Percentiles rank a stretch among this genome's conserved stretches.
Evolutionary conservation across 2,113 vertebrate genomes (phyloP).

Genomic region (Protobothrops mucrosquamatus): DNA sequence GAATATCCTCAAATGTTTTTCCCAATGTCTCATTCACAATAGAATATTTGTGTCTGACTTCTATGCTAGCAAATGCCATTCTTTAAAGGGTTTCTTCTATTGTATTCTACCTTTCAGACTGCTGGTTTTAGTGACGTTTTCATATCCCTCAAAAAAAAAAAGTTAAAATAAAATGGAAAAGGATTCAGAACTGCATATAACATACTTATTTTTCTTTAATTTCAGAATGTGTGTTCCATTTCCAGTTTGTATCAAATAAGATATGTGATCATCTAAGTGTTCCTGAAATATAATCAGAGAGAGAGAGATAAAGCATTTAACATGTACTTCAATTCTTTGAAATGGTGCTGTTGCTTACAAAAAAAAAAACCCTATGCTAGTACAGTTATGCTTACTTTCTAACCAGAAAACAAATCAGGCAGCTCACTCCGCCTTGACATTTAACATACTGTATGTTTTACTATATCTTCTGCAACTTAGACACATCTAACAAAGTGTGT

Average conservation of each 20-base stretch:
- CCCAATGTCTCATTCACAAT: not conserved
- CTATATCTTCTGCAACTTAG: not conserved
- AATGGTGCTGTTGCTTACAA: conserved; percentile 10
- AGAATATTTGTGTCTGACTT: not conserved
- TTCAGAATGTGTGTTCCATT: conserved; percentile 61
- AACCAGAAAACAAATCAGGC: not conserved
- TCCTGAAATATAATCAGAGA: conserved; percentile 55
- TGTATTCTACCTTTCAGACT: not conserved
- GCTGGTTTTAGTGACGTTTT: not conserved
- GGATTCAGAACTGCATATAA: conserved; percentile 5
- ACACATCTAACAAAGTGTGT: not conserved
- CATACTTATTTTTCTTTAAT: conserved; percentile 69
- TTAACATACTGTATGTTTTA: not conserved
- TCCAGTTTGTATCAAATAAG: conserved; percentile 61
- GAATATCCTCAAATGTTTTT: not conserved
- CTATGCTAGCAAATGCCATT: not conserved
- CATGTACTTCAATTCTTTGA: not conserved
- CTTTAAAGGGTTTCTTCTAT: not conserved
- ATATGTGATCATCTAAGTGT: conserved; percentile 49
- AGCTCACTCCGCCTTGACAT: not conserved
- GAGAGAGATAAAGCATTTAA: not conserved
- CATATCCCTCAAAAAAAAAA: not conserved
- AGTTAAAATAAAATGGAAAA: not conserved
- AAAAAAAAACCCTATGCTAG: not conserved
- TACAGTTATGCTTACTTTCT: not conserved